Conservation (phyloP, 2,888 invertebrate species). For the Drosophila niveifrons region DNA sequence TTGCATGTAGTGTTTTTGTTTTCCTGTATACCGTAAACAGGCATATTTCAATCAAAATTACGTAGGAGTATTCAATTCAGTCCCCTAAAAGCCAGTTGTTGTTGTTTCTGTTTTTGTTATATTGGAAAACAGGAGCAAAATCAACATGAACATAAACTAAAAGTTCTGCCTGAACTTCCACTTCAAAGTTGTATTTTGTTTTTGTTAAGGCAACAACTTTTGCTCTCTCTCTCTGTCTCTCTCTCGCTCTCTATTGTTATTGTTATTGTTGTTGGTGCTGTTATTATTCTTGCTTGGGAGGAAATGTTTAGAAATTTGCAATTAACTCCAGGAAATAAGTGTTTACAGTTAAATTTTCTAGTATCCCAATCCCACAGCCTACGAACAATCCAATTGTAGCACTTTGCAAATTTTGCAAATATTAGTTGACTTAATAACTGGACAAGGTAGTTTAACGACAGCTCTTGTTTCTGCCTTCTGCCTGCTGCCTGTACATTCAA, state of each 20-base stretch:
- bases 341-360: constrained; percentile 54
- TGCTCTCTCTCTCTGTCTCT: no score
- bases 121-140: constrained; percentile 38
- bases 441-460: background rate
- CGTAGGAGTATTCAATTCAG: constrained; percentile 61
- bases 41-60: constrained; percentile 82
- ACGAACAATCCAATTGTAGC: constrained; percentile 1
- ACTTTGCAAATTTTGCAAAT: constrained; percentile 12
- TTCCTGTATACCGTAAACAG: constrained; percentile 61
- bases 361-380: constrained; percentile 7
- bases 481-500: background rate
- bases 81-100: constrained; percentile 27
- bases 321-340: constrained; percentile 78
- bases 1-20: constrained; percentile 36
- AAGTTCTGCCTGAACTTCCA: constrained; percentile 11
- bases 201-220: constrained; percentile 35
- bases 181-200: constrained; percentile 45
- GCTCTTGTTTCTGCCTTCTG: background rate
- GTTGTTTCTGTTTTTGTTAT: background rate
- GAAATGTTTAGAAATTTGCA: constrained; percentile 72
- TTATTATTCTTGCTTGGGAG: constrained; percentile 2
- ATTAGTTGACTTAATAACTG: constrained; percentile 29
- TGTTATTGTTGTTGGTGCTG: constrained; percentile 16
- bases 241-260: no score
- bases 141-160: constrained; percentile 21